Conservation (phyloP, 2,113 vertebrate genomes). For the Phocoena phocoena region DNA sequence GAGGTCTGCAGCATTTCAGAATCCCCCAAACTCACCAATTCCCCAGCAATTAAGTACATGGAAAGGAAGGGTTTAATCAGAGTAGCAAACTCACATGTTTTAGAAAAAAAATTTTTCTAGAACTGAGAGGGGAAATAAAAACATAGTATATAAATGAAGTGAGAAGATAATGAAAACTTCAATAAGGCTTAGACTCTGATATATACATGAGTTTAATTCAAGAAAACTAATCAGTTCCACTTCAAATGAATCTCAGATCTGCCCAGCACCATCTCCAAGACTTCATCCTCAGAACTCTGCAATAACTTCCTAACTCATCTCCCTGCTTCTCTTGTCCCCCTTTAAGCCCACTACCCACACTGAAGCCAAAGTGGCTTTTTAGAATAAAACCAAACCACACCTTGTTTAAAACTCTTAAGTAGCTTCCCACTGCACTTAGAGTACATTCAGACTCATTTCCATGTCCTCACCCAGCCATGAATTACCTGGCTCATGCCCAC, state of each 20-base stretch:
- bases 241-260: neutral
- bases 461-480: neutral
- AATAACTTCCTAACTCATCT: neutral
- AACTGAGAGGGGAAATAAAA: neutral
- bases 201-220: neutral
- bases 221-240: neutral
- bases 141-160: neutral
- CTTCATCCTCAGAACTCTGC: neutral
- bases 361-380: neutral
- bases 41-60: neutral
- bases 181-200: neutral
- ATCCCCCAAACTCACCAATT: neutral
- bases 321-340: neutral
- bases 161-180: constrained; percentile 37
- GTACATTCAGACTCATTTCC: constrained; percentile 4
- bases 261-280: neutral
- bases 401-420: neutral
- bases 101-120: neutral
- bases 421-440: neutral
- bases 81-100: neutral
- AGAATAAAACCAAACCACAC: neutral
- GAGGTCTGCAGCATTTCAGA: constrained; percentile 3
- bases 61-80: constrained; percentile 25
- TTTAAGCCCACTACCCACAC: neutral
- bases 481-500: neutral